phyloP scores from a whole-genome alignment of 2,797 vertebrate genomes.

The Alauda arvensis region DNA sequence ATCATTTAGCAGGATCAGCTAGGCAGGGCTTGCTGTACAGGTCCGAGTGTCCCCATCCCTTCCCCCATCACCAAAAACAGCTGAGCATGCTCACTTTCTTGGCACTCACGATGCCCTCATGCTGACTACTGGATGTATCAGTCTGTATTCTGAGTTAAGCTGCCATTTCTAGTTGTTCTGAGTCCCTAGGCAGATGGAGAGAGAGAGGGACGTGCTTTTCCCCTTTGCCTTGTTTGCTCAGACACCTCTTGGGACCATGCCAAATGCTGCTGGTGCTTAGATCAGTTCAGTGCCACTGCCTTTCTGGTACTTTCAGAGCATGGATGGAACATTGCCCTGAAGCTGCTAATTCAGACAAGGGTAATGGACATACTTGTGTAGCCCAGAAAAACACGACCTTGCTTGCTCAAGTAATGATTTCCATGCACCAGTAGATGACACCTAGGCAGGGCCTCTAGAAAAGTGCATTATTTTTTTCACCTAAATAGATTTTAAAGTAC shows the following conservation, averaged over 20 bases:
- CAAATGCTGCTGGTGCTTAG: conserved; percentile 18
- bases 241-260: conserved; percentile 38
- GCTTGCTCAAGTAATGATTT: not conserved
- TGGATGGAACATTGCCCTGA: not conserved
- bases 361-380: not conserved
- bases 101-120: not conserved
- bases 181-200: conserved; percentile 46
- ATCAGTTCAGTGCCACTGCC: not conserved
- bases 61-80: not conserved
- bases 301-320: conserved; percentile 35
- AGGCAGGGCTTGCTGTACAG: conserved; percentile 7
- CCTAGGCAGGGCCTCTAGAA: not conserved
- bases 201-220: conserved; percentile 21
- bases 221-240: conserved; percentile 52
- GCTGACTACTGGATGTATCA: not conserved
- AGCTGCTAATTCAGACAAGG: conserved; percentile 23
- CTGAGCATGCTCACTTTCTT: conserved; percentile 13
- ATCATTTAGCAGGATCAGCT: not conserved
- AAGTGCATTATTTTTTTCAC: not conserved
- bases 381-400: not conserved
- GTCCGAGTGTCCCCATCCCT: not conserved
- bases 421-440: not conserved
- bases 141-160: conserved; percentile 7
- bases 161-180: conserved; percentile 54
- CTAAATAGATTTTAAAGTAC: not conserved